Conservation (phyloP, 2,888 invertebrate genomes). For the Galerucella nymphaeae region DNA sequence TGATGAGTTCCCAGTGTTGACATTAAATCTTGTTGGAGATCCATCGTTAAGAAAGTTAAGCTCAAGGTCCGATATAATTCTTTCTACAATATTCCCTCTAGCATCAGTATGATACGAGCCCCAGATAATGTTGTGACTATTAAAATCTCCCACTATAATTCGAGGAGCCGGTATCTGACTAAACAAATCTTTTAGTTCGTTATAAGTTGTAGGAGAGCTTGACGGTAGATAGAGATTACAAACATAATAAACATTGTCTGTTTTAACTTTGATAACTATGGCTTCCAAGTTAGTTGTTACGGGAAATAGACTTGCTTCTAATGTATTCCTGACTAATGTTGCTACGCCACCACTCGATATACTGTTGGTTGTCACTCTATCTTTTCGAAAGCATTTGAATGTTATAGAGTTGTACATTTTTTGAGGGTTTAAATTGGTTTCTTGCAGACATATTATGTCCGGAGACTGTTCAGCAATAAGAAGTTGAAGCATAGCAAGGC, state of each 20-base stretch:
- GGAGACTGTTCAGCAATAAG: too few species aligned
- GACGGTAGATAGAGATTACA: too few species aligned
- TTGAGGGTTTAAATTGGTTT: conserved; percentile 4
- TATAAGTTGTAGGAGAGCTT: too few species aligned
- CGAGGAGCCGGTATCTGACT: too few species aligned
- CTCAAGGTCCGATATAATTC: too few species aligned
- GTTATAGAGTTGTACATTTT: not conserved
- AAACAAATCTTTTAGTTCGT: too few species aligned
- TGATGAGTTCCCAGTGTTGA: not conserved
- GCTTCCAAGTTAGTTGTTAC: not conserved
- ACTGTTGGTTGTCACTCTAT: not conserved
- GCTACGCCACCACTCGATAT: not conserved
- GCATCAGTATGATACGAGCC: too few species aligned
- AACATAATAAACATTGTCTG: too few species aligned
- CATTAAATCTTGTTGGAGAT: not conserved
- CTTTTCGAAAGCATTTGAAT: not conserved
- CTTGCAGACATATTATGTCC: conserved; percentile 4
- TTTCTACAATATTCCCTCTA: too few species aligned
- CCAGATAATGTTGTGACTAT: too few species aligned
- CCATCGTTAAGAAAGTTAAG: conserved; percentile 1
- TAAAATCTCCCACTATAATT: too few species aligned
- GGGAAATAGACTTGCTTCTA: not conserved
- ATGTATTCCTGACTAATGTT: not conserved
- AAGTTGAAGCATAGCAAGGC: not conserved
- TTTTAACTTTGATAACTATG: too few species aligned